Base-by-base conservation (phyloP, 2,888 invertebrate genomes). In the Apomyelois bistriatella region DNA sequence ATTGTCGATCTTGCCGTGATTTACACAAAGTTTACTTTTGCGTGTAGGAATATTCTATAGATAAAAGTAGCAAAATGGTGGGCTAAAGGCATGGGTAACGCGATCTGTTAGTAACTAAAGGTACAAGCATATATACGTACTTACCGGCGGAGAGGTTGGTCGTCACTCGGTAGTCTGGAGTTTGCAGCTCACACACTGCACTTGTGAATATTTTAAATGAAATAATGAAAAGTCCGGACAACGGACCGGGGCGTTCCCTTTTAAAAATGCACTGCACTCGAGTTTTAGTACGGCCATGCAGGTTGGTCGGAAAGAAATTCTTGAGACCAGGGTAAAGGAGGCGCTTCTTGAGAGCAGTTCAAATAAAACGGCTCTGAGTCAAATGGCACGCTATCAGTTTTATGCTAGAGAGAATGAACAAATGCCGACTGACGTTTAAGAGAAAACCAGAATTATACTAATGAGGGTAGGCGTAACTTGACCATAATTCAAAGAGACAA, bases 231-330 rank as follows among this genome's bases (percentile, higher is more conserved):
- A 81, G 79, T 76, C 74, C 67, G 73, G 73, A 74, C 76, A 70
- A 66, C 68, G 60, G 67, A 61, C 67, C 66, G 81, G 88, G 88
- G 85, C 82, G 85, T 82, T 82, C 75, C 86, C 81, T 80, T 82
- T 89, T 87, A 86, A 89, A 89, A 88, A 89, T 89, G 87, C 88
- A 89, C 88, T 87, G 85, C 88, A 89, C 85, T 82, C 64, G 64
- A 69, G 73, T 81, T 88, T 88, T 82, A 85, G 75, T 84, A 76
- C 86, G 75, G 72, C 78, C 77, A 74, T 81, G 85, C 87, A 88
- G 88, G 88, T 89, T 86, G 88, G 86, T 84, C 76, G 79, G 69
- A 66, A 74, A 70, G 78, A 81, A 71, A 76, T 85, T 76, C 79
- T 74, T 71, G 72, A 77, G 74, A 74, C 74, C 76, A 76, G 72